phyloP scores from a whole-genome alignment of 2,888 invertebrate genomes.

The Stomorhina lunata region DNA sequence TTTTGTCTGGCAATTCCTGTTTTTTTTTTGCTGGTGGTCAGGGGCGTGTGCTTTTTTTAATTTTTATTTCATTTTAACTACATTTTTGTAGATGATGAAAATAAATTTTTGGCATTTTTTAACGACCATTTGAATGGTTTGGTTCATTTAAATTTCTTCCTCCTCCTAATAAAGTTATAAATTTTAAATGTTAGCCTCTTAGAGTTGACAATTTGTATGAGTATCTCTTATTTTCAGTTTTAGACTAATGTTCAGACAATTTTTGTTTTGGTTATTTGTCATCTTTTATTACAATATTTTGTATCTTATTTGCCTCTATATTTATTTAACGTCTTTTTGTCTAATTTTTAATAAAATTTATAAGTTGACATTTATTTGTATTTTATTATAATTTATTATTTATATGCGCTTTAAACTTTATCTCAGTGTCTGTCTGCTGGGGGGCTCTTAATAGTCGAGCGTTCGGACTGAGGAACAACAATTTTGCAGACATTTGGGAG shows the following conservation, averaged over 20 bases:
- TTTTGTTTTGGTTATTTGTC: constrained; percentile 42
- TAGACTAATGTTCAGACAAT: constrained; percentile 24
- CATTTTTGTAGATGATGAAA: not conserved
- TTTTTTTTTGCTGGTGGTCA: not conserved
- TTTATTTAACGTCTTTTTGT: not conserved
- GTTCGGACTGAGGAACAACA: too few relatives aligned
- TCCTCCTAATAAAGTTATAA: constrained; percentile 44
- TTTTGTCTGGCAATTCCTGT: not conserved
- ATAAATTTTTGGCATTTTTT: not conserved
- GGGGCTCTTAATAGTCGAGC: not conserved
- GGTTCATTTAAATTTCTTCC: not conserved
- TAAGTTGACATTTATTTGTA: constrained; percentile 62
- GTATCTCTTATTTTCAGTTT: not conserved
- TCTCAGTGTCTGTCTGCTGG: not conserved
- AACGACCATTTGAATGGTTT: not conserved
- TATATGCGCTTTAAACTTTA: constrained; percentile 34
- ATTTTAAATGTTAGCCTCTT: not conserved
- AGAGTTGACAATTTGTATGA: not conserved
- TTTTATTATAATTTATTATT: constrained; percentile 64
- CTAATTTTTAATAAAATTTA: constrained; percentile 37
- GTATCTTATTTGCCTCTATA: constrained; percentile 27
- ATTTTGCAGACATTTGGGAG: not conserved
- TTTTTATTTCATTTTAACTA: constrained; percentile 13
- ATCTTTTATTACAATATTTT: constrained; percentile 54
- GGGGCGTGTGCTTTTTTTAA: constrained; percentile 5